Base-by-base conservation (phyloP, 2,113 vertebrate species). In the Myiagra hebetior region DNA sequence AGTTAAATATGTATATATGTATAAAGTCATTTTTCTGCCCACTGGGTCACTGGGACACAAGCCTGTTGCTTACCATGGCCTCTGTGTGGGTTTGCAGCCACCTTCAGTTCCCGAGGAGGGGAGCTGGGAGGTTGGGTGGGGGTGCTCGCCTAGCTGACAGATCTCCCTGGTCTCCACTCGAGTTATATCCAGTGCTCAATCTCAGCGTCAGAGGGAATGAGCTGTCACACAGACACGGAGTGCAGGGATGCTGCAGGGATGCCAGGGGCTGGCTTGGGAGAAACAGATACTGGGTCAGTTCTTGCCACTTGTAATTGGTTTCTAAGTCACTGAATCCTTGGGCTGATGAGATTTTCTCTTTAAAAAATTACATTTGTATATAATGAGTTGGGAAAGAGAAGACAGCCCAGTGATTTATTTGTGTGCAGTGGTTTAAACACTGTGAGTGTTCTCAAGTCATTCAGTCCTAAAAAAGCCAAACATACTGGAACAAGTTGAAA, bases 301-400 rank as follows among this genome's bases (percentile, higher is more conserved):
- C 49, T 74, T 75, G 26, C 17, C 46, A 11, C 76, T 89, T 31
- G 28, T 72, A 81, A 88, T 87, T 81, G 31, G 28, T 90, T 86
- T 84, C 72, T 90, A 75, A 91, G 82, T 52, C 88, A 81, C 68
- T 49, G 76, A 74, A 89, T 89, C 72, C 73, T 81, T 64, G 72
- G 64, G 60, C 76, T 86, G 73, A 78, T 95, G 90, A 90, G 82
- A 67, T 94, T 93, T 90, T 44, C 69, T 72, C 49, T 81, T 69
- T 0, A 64, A 84, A 90, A 85, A 83, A 69, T 24, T 19, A 37
- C 75, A 47, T 91, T 91, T 89, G 50, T 91, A 35, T 91, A 13
- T 77, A 85, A 81, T 55, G 68, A 60, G 39, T 42, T 70, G 56
- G 79, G 91, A 70, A 91, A 49, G 68, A 86, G 85, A 65, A 84